Percentiles rank a stretch among this genome's conserved stretches.
These are phyloP conservation scores for Dexiosoma caninum DNA, from an alignment of 2,888 invertebrate species.

Conservation along the genomic window DNA sequence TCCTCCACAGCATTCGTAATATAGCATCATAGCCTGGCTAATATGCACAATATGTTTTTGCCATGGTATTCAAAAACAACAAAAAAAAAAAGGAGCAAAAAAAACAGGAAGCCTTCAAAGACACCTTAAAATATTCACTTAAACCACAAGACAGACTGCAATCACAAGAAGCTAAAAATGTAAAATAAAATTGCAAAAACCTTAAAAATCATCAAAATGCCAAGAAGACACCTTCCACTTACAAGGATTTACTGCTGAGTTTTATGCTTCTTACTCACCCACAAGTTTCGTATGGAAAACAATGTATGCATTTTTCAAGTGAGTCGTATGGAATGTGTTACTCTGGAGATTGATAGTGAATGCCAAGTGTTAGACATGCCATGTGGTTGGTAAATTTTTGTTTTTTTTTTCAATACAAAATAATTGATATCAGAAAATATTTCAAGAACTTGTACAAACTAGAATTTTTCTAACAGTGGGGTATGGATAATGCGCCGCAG, in stretches of 20 bases:
- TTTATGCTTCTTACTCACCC: conserved; percentile 16
- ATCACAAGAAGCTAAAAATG: conserved; percentile 6
- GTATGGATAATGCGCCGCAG: too few relatives aligned
- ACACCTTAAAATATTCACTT: conserved; percentile 36
- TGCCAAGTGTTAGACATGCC: conserved; percentile 60
- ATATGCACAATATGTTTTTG: conserved; percentile 24
- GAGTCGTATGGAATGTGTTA: conserved; percentile 13
- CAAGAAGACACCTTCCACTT: conserved; percentile 54
- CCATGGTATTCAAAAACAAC: background rate
- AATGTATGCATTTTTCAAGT: conserved; percentile 48
- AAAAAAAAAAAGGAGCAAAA: too few relatives aligned
- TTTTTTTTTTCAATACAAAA: background rate
- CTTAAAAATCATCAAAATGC: conserved; percentile 54
- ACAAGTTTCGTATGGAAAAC: conserved; percentile 31
- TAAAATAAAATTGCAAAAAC: too few relatives aligned
- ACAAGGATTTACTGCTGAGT: conserved; percentile 28
- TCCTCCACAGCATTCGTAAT: conserved; percentile 1
- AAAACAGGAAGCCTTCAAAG: background rate
- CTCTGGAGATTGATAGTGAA: conserved; percentile 58
- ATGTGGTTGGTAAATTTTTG: conserved; percentile 38
- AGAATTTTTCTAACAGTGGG: background rate
- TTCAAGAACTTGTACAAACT: conserved; percentile 26
- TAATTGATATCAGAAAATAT: conserved; percentile 37
- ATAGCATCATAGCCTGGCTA: conserved; percentile 39
- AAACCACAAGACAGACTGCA: conserved; percentile 52